Evolutionary conservation across 2,113 vertebrate genomes (phyloP).

Genomic region (Poecilia latipinna): DNA sequence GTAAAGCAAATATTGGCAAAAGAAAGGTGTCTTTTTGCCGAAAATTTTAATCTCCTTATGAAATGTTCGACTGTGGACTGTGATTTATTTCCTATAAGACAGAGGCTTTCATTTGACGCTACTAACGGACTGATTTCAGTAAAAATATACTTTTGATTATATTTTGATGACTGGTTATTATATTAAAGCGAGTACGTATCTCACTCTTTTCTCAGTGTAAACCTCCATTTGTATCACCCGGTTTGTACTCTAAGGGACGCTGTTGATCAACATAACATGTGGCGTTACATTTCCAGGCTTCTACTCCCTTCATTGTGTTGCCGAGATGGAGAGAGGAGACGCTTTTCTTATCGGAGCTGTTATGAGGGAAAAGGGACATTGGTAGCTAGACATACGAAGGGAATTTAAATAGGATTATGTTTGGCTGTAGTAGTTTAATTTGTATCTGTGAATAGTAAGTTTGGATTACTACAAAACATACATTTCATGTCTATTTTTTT

Average conservation of each 20-base stretch:
- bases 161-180: neutral
- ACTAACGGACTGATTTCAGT: too few relatives aligned
- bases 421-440: neutral
- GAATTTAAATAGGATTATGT: neutral
- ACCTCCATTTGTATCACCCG: neutral
- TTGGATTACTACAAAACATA: neutral
- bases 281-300: neutral
- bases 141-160: too few relatives aligned
- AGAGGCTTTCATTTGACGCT: too few relatives aligned
- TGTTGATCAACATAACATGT: neutral
- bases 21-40: too few relatives aligned
- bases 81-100: too few relatives aligned
- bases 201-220: too few relatives aligned
- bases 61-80: too few relatives aligned
- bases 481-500: neutral
- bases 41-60: too few relatives aligned
- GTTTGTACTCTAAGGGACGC: slow-evolving; percentile 18
- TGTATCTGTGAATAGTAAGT: neutral
- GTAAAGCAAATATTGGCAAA: too few relatives aligned
- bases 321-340: neutral
- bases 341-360: too few relatives aligned
- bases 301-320: neutral
- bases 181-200: neutral
- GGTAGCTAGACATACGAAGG: neutral
- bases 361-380: neutral